These are phyloP conservation scores for Megalonaias nervosa DNA, from an alignment of 1,140 invertebrate species.

Conservation along the genomic window DNA sequence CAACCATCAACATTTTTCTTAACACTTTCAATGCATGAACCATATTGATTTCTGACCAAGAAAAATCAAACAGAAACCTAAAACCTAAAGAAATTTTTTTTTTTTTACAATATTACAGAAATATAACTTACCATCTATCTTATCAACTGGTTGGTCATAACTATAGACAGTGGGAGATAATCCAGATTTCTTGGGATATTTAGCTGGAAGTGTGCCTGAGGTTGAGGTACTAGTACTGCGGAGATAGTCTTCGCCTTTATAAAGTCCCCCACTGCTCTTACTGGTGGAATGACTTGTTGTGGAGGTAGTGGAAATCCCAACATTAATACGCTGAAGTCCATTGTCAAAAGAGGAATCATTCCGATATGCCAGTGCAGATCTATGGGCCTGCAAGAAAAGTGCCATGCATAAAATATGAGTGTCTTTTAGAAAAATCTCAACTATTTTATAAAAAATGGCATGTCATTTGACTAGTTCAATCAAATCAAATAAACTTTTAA, in stretches of 20 bases:
- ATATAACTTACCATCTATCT: too few relatives aligned
- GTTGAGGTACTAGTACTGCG: constrained; percentile 65
- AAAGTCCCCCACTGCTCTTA: constrained; percentile 86
- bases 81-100: too few relatives aligned
- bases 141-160: constrained; percentile 4
- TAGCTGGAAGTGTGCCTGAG: constrained; percentile 53
- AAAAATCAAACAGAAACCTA: too few relatives aligned
- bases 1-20: too few relatives aligned
- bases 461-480: too few relatives aligned
- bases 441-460: too few relatives aligned
- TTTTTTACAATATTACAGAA: too few relatives aligned
- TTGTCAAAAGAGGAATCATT: constrained; percentile 74
- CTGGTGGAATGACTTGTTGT: constrained; percentile 95
- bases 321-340: constrained; percentile 80
- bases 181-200: constrained; percentile 47
- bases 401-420: background rate
- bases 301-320: constrained; percentile 95
- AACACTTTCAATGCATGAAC: too few relatives aligned
- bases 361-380: constrained; percentile 86
- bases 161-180: constrained; percentile 58
- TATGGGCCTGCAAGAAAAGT: constrained; percentile 38
- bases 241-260: constrained; percentile 75
- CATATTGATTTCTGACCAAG: too few relatives aligned
- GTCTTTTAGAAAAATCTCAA: too few relatives aligned
- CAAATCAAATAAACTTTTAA: too few relatives aligned